phyloP scores from a whole-genome alignment of 2,797 vertebrate species.

The Sebastes hopkinsi region DNA sequence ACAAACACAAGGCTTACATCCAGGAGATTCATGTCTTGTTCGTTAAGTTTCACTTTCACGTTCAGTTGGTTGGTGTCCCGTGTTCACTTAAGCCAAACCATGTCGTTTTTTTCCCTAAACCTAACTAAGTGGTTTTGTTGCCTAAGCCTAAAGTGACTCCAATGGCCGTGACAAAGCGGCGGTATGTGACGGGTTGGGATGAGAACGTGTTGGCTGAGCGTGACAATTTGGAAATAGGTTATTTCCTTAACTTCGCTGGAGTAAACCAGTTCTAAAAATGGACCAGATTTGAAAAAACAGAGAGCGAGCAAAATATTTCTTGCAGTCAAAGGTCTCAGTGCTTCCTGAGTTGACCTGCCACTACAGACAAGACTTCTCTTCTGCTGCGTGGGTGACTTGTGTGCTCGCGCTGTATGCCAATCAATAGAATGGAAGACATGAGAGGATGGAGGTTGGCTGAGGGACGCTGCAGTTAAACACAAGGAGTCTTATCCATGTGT shows the following conservation, averaged over 20 bases:
- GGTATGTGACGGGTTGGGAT: too few species aligned
- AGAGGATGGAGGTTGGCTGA: slow-evolving; percentile 41
- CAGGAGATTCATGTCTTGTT: too few species aligned
- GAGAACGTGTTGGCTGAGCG: too few species aligned
- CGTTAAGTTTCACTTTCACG: too few species aligned
- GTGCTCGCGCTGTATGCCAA: slow-evolving; percentile 49
- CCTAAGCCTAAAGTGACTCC: too few species aligned
- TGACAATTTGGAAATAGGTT: neutral
- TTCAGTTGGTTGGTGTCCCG: too few species aligned
- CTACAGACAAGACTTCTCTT: slow-evolving; percentile 1
- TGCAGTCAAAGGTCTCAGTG: slow-evolving; percentile 11
- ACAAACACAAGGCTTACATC: too few species aligned
- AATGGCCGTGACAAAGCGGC: too few species aligned
- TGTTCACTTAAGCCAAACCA: too few species aligned
- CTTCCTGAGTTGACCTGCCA: slow-evolving; percentile 21
- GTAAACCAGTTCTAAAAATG: neutral
- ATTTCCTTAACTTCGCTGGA: neutral
- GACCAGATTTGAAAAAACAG: neutral
- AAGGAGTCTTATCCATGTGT: slow-evolving; percentile 70
- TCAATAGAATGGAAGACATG: slow-evolving; percentile 51
- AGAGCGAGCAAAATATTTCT: neutral
- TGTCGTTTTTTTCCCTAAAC: too few species aligned
- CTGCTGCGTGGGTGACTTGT: neutral
- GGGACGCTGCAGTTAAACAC: slow-evolving; percentile 58
- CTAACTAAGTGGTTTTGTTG: too few species aligned